phyloP scores from a whole-genome alignment of 2,888 invertebrate genomes.

The Tetragonula carbonaria region DNA sequence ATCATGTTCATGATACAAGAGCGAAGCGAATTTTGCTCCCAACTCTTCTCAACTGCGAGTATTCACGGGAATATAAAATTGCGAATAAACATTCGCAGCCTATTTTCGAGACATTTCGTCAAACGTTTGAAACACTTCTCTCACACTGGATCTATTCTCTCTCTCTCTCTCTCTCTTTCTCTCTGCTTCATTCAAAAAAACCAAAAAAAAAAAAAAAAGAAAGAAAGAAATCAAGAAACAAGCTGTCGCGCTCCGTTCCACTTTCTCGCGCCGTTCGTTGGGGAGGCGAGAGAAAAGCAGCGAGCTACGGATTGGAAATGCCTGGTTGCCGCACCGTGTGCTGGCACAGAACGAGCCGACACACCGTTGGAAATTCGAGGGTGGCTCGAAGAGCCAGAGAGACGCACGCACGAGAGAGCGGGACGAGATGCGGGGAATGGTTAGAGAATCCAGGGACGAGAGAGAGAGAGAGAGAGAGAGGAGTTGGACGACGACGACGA shows the following conservation, averaged over 20 bases:
- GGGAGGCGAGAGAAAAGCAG: slow-evolving; percentile 62
- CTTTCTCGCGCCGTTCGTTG: slow-evolving; percentile 60
- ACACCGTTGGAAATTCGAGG: slow-evolving; percentile 22
- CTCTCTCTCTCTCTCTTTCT: no score
- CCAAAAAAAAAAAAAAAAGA: background rate
- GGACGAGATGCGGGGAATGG: slow-evolving; percentile 5
- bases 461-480: slow-evolving; percentile 24
- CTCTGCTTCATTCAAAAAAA: no score
- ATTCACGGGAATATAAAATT: no score
- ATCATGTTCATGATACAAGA: no score
- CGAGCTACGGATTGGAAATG: slow-evolving; percentile 57
- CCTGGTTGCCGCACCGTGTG: slow-evolving; percentile 36
- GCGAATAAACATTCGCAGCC: no score
- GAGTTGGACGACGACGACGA: slow-evolving; percentile 44
- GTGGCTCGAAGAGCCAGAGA: slow-evolving; percentile 29
- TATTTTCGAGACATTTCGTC: no score
- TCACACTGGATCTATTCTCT: no score
- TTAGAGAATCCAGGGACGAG: slow-evolving; percentile 48
- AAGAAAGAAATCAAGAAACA: slow-evolving; percentile 8
- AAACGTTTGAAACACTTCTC: no score
- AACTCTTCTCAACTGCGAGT: no score
- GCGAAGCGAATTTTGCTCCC: no score
- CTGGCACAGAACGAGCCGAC: slow-evolving; percentile 42
- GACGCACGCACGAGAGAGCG: slow-evolving; percentile 29
- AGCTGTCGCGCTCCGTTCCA: slow-evolving; percentile 52